Conservation (phyloP, 2,888 invertebrate genomes). For the Drosophila borealis region DNA sequence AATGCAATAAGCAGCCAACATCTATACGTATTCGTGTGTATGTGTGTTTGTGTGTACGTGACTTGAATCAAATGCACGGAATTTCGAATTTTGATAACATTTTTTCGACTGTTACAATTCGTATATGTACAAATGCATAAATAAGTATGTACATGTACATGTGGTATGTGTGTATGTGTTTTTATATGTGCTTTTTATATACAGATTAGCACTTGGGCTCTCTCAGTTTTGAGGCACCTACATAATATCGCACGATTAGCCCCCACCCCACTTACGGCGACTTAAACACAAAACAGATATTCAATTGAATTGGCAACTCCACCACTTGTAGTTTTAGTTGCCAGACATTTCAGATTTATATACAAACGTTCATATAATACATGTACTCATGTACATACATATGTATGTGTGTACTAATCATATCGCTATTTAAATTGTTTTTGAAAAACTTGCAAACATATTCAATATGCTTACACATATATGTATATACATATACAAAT, state of each 20-base stretch:
- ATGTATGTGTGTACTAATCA: not conserved
- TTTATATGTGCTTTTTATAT: not conserved
- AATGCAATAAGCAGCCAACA: constrained; percentile 1
- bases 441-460: not conserved
- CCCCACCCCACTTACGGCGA: constrained; percentile 16
- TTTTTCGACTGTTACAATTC: constrained; percentile 21
- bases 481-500: not conserved
- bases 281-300: constrained; percentile 2
- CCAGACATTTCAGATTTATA: constrained; percentile 1
- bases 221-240: not conserved
- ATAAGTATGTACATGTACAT: not conserved
- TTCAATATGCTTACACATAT: not conserved
- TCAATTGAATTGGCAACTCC: constrained; percentile 31
- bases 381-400: not conserved
- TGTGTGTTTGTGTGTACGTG: constrained; percentile 29
- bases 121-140: not conserved
- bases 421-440: not conserved
- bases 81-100: constrained; percentile 52
- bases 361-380: not conserved
- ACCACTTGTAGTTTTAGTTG: not conserved
- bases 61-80: constrained; percentile 37
- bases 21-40: constrained; percentile 1
- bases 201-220: constrained; percentile 7
- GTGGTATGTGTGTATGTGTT: not conserved
- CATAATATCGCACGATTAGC: constrained; percentile 25